Percentiles rank a stretch among this genome's conserved stretches.
Evolutionary conservation across 2,888 invertebrate species (phyloP).

Genomic region (Gymnocheta viridis): DNA sequence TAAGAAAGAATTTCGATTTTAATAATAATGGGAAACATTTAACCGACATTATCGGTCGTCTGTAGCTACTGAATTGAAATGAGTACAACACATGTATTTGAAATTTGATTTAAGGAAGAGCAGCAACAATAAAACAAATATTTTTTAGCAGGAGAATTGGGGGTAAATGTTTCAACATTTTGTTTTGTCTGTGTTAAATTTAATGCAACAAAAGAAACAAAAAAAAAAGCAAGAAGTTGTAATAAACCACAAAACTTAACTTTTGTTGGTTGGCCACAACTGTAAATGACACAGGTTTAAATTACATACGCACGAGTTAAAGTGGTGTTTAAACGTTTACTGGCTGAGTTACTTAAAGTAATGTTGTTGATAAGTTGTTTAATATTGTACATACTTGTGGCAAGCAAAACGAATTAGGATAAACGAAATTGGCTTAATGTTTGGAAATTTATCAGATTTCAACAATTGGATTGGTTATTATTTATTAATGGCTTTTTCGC

Average conservation of each 20-base stretch:
- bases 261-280: slow-evolving; percentile 59
- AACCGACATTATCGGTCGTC: slow-evolving; percentile 10
- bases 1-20: slow-evolving; percentile 23
- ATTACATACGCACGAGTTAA: slow-evolving; percentile 52
- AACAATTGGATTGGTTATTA: no score
- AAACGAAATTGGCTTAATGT: neutral
- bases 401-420: neutral
- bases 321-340: slow-evolving; percentile 20
- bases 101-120: neutral
- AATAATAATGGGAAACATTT: no score
- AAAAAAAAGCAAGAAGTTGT: neutral
- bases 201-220: slow-evolving; percentile 2
- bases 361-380: slow-evolving; percentile 13
- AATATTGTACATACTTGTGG: neutral
- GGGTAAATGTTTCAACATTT: neutral
- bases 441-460: neutral
- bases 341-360: neutral
- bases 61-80: neutral
- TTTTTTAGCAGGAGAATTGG: slow-evolving; percentile 10
- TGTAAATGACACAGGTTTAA: slow-evolving; percentile 60
- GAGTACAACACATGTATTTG: slow-evolving; percentile 14
- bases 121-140: slow-evolving; percentile 29
- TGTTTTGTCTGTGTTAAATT: slow-evolving; percentile 28
- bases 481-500: no score
- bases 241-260: slow-evolving; percentile 57